Conservation (phyloP, 2,888 invertebrate genomes). For the Oscheius sp. region DNA sequence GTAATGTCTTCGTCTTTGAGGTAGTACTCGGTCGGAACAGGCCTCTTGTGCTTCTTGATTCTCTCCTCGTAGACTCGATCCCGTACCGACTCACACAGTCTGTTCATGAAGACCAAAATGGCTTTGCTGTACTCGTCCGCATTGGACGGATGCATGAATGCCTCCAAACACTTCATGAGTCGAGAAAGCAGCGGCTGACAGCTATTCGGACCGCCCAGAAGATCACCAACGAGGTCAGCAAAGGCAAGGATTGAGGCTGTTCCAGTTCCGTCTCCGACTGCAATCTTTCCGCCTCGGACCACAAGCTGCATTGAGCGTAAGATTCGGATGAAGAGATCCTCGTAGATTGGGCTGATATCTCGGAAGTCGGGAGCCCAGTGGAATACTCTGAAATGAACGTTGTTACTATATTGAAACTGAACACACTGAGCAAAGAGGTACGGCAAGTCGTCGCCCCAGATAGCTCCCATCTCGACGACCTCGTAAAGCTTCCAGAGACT, state of each 20-base stretch:
- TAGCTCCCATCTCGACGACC: conserved; percentile 49
- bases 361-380: conserved; percentile 39
- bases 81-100: conserved; percentile 21
- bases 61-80: conserved; percentile 42
- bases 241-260: conserved; percentile 24
- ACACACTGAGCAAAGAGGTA: conserved; percentile 42
- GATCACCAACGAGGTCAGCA: conserved; percentile 31
- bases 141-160: conserved; percentile 51
- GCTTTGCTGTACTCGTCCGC: conserved; percentile 42
- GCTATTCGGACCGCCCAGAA: conserved; percentile 40
- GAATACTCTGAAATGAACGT: conserved; percentile 11
- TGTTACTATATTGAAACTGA: neutral
- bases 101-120: conserved; percentile 40
- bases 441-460: conserved; percentile 44
- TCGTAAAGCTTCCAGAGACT: conserved; percentile 49
- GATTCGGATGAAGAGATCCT: conserved; percentile 50
- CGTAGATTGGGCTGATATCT: conserved; percentile 43
- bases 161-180: conserved; percentile 48
- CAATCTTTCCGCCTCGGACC: conserved; percentile 44
- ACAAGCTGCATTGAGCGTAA: conserved; percentile 48
- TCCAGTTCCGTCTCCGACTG: conserved; percentile 36
- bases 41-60: conserved; percentile 35
- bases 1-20: conserved; percentile 47
- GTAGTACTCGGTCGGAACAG: conserved; percentile 43
- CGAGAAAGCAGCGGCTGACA: conserved; percentile 46